Evolutionary conservation across 2,888 invertebrate genomes (phyloP).

Genomic region (Tholera decimalis): DNA sequence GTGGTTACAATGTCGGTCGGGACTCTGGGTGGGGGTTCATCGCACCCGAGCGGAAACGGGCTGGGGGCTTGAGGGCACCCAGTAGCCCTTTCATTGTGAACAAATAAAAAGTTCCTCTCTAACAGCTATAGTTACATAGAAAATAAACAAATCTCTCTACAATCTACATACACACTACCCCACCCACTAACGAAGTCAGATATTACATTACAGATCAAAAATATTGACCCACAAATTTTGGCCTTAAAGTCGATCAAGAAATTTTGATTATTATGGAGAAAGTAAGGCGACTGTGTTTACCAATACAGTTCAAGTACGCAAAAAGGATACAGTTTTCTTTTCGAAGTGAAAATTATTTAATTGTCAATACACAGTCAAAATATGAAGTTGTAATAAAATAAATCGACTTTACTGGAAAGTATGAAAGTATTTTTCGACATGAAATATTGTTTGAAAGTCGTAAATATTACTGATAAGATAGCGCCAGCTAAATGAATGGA

Average conservation of each 20-base stretch:
- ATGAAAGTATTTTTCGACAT: conserved; percentile 1
- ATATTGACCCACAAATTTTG: background rate
- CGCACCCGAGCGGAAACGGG: conserved; percentile 67
- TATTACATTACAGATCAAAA: background rate
- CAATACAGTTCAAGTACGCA: background rate
- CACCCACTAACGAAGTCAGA: background rate
- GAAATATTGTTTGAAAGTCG: conserved; percentile 15
- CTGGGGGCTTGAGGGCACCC: conserved; percentile 61
- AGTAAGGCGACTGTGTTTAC: background rate
- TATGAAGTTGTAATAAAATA: background rate
- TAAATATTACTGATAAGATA: conserved; percentile 47
- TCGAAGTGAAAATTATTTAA: conserved; percentile 14
- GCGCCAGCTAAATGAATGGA: conserved; percentile 35
- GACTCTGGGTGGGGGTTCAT: conserved; percentile 61
- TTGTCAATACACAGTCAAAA: background rate
- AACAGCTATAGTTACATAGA: conserved; percentile 33
- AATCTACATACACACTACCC: background rate
- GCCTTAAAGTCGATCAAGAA: conserved; percentile 10
- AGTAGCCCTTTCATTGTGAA: conserved; percentile 59
- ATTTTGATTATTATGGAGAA: background rate
- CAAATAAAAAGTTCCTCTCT: conserved; percentile 67
- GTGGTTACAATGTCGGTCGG: conserved; percentile 64
- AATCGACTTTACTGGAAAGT: background rate
- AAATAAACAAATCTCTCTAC: background rate
- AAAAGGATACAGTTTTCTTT: background rate